These are phyloP conservation scores for Hybognathus amarus DNA, from an alignment of 2,797 vertebrate genomes.

Conservation along the genomic window DNA sequence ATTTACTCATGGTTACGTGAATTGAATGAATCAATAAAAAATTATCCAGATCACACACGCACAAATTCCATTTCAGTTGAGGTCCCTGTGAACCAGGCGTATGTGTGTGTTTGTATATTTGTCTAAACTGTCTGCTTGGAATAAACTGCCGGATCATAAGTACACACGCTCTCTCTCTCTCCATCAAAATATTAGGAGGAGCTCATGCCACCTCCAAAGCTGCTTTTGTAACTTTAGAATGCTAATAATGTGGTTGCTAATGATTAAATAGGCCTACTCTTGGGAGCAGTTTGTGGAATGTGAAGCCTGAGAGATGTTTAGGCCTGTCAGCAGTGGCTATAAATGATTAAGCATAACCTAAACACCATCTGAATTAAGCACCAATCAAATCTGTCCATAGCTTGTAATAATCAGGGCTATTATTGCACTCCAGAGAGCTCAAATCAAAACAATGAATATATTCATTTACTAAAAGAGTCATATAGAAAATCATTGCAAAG, in stretches of 20 bases:
- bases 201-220: slow-evolving; percentile 11
- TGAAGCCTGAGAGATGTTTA: slow-evolving; percentile 31
- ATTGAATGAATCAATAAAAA: neutral
- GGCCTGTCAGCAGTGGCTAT: slow-evolving; percentile 36
- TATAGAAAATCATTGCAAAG: slow-evolving; percentile 11
- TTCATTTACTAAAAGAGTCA: slow-evolving; percentile 34
- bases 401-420: slow-evolving; percentile 18
- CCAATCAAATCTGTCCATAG: slow-evolving; percentile 43
- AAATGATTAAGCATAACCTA: slow-evolving; percentile 49
- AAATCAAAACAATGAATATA: slow-evolving; percentile 30
- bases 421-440: slow-evolving; percentile 33
- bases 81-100: neutral
- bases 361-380: slow-evolving; percentile 49
- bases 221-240: slow-evolving; percentile 29
- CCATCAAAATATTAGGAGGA: slow-evolving; percentile 22
- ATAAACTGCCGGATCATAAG: slow-evolving; percentile 29
- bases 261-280: slow-evolving; percentile 39
- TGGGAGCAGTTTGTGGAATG: slow-evolving; percentile 32
- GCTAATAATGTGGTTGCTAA: slow-evolving; percentile 38
- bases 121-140: neutral
- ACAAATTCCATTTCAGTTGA: neutral
- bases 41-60: neutral
- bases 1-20: neutral
- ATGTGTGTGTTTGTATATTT: slow-evolving; percentile 12
- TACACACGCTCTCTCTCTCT: slow-evolving; percentile 19